Base-by-base conservation (phyloP, 2,888 invertebrate genomes). In the Drosophila falleni region DNA sequence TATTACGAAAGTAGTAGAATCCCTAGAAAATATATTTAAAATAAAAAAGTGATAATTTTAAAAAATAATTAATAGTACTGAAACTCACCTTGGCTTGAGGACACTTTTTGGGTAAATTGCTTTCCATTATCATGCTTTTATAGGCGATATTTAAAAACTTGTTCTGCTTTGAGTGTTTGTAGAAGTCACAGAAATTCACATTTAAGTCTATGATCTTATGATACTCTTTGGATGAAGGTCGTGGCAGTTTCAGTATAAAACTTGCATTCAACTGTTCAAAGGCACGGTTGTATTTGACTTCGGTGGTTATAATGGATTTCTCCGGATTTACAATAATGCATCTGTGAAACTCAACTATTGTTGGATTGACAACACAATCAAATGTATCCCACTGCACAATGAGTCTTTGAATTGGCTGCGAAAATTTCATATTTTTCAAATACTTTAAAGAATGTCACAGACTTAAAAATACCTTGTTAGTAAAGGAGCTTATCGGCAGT, bases 1-100 rank as follows among this genome's bases (percentile, higher is more conserved):
- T 84, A 29, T 80, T 83, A 11, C 44, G 70, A 46, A 66, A 80
- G 26, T 80, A 80, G 33, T 78, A 78, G 0, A 66, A 11, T 0
- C 80, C 84, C 80, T 80, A 39, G 3, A 71, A 63, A 39, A 23
- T 16, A 16, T 9, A 41, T 3, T 29, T 3, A 10, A 3, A 16
- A 8, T 23, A n/a, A 8, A 26, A 15, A 2, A 2, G 13, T 2
- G 1, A 16, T 6, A 15, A 3, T 46, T 46, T n/a, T 15, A n/a
- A 23, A 56, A 0, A 2, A 6, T 1, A 5, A 11, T 1, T 11
- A 1, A 15, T 39, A 13, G 16, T 5, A 13, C 0, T 5, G 3
- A 44, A 23, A 50, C 41, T 19, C 3, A 71, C 71, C 59, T 71
- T 71, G 9, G 29, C 29, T 29, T 64, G 71, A 11, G 81, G 81